phyloP scores from a whole-genome alignment of 2,797 vertebrate species.

The Paratrypauchen microcephalus region DNA sequence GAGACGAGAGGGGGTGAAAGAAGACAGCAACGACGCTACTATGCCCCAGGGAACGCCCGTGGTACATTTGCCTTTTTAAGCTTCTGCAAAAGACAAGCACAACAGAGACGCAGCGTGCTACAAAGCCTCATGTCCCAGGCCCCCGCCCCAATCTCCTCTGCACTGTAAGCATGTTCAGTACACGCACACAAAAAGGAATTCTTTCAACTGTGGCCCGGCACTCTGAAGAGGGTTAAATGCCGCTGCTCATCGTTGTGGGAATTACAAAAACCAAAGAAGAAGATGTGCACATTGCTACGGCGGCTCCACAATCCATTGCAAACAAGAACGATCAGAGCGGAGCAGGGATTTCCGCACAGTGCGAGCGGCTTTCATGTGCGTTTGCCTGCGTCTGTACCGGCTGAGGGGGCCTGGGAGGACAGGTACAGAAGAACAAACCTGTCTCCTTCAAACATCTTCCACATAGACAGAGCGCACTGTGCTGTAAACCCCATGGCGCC shows the following conservation, averaged over 20 bases:
- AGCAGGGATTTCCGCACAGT: constrained; percentile 58
- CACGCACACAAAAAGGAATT: constrained; percentile 71
- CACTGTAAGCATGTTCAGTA: constrained; percentile 72
- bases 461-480: constrained; percentile 53
- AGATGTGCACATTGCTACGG: constrained; percentile 50
- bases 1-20: constrained; percentile 36
- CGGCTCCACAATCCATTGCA: constrained; percentile 53
- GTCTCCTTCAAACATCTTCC: constrained; percentile 61
- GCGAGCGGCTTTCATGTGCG: constrained; percentile 63
- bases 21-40: constrained; percentile 69
- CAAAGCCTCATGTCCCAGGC: constrained; percentile 69
- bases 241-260: constrained; percentile 62
- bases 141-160: constrained; percentile 45
- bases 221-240: constrained; percentile 76
- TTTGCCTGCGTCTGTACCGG: constrained; percentile 46
- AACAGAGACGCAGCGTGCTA: constrained; percentile 54
- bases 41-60: constrained; percentile 74
- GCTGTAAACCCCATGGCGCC: constrained; percentile 47
- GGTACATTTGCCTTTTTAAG: constrained; percentile 80
- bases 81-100: constrained; percentile 65
- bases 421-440: constrained; percentile 61
- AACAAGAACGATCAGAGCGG: constrained; percentile 59
- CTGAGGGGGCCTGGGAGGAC: constrained; percentile 53
- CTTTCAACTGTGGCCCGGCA: constrained; percentile 66
- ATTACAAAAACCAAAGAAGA: constrained; percentile 63